Conservation (phyloP, 2,797 vertebrate species). For the Galagoides demidoff region DNA sequence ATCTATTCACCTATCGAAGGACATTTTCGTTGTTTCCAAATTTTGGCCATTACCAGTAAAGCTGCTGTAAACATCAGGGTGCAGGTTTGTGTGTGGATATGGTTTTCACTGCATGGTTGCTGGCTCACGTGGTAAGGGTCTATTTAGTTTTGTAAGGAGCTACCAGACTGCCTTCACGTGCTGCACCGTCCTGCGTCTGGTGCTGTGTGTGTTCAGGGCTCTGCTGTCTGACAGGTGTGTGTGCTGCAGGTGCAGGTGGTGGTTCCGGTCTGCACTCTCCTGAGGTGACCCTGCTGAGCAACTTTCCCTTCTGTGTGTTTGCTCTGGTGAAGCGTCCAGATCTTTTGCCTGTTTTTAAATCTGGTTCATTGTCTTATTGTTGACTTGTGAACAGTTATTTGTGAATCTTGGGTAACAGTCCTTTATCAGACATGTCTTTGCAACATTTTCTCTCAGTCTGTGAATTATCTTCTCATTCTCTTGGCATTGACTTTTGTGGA, state of each 20-base stretch:
- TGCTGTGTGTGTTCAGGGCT: neutral
- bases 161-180: no score
- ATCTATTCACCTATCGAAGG: neutral
- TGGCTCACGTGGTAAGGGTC: neutral
- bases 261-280: no score
- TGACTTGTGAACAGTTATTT: neutral
- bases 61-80: fast-evolving
- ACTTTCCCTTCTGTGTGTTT: neutral
- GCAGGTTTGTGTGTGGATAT: neutral
- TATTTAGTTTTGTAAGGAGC: neutral
- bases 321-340: no score
- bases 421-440: neutral
- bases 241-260: neutral
- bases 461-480: neutral
- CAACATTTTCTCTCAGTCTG: neutral
- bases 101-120: neutral
- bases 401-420: neutral
- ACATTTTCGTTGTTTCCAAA: neutral
- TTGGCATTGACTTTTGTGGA: no score
- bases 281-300: fast-evolving
- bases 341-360: neutral
- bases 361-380: neutral
- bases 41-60: no score
- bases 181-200: fast-evolving
- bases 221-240: neutral